Conservation (phyloP, 2,888 invertebrate genomes). For the Apeira syringaria region DNA sequence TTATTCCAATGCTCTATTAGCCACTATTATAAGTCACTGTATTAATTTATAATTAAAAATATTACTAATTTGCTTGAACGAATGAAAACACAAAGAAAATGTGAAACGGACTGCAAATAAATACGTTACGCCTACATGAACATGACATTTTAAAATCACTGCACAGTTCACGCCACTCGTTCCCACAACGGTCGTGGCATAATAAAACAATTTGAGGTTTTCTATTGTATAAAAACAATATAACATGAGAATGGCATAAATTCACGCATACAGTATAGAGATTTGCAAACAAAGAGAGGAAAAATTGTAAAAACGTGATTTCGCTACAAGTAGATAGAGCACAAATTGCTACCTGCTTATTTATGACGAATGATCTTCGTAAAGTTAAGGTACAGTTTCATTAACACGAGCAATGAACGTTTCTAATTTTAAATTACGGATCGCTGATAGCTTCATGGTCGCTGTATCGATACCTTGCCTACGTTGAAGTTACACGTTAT, state of each 20-base stretch:
- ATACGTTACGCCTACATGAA: not conserved
- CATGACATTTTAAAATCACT: slow-evolving; percentile 4
- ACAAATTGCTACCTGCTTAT: slow-evolving; percentile 10
- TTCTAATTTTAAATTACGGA: too few relatives aligned
- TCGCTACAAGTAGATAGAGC: slow-evolving; percentile 19
- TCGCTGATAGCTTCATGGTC: too few relatives aligned
- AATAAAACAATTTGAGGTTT: slow-evolving; percentile 12
- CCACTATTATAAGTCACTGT: too few relatives aligned
- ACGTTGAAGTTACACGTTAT: too few relatives aligned
- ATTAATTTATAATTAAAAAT: too few relatives aligned
- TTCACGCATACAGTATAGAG: slow-evolving; percentile 18
- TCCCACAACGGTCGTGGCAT: slow-evolving; percentile 11
- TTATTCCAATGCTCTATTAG: too few relatives aligned
- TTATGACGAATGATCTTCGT: slow-evolving; percentile 10
- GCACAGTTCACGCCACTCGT: slow-evolving; percentile 9
- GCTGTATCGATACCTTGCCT: too few relatives aligned
- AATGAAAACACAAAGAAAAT: too few relatives aligned
- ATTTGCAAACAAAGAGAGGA: slow-evolving; percentile 22
- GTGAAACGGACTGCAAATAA: not conserved
- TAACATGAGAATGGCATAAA: slow-evolving; percentile 22
- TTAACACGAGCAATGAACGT: too few relatives aligned
- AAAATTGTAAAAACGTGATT: slow-evolving; percentile 16
- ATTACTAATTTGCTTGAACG: too few relatives aligned
- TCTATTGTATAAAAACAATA: slow-evolving; percentile 25
- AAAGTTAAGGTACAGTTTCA: not conserved